phyloP scores from a whole-genome alignment of 2,888 invertebrate species.

The Cerastis leucographa region DNA sequence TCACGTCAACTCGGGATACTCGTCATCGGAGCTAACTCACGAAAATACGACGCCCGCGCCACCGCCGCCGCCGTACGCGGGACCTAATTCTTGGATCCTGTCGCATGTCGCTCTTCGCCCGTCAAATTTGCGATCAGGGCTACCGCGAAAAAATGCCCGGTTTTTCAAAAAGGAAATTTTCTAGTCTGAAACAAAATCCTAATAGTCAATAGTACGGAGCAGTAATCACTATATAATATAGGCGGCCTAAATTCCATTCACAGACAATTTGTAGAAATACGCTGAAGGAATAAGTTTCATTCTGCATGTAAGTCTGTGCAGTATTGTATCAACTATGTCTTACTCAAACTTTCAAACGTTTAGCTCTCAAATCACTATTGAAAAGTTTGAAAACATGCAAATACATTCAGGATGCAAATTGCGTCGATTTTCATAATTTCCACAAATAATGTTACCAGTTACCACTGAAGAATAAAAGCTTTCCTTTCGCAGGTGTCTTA shows the following conservation, averaged over 20 bases:
- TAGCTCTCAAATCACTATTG: not conserved
- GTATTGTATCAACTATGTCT: not conserved
- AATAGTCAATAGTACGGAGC: not conserved
- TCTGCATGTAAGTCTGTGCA: not conserved
- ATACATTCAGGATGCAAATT: not conserved
- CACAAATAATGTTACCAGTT: not conserved
- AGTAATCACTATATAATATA: not conserved
- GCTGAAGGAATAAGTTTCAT: not conserved
- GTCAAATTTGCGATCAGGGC: constrained; percentile 84
- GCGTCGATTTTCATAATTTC: not conserved
- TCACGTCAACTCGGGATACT: constrained; percentile 75
- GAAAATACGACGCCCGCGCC: constrained; percentile 76
- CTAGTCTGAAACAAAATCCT: not conserved
- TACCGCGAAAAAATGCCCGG: constrained; percentile 62
- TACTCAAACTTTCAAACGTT: not conserved
- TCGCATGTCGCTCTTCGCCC: constrained; percentile 81
- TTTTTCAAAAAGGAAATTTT: not conserved
- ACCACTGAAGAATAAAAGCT: not conserved
- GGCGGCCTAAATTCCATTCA: not conserved
- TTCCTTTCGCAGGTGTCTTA: not conserved
- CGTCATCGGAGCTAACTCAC: constrained; percentile 81
- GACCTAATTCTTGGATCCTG: constrained; percentile 83
- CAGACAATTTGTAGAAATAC: not conserved
- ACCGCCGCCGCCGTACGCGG: constrained; percentile 70
- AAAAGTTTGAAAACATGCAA: not conserved